These are phyloP conservation scores for Meghimatium bilineatum DNA, from an alignment of 2,888 invertebrate genomes.

Conservation along the genomic window DNA sequence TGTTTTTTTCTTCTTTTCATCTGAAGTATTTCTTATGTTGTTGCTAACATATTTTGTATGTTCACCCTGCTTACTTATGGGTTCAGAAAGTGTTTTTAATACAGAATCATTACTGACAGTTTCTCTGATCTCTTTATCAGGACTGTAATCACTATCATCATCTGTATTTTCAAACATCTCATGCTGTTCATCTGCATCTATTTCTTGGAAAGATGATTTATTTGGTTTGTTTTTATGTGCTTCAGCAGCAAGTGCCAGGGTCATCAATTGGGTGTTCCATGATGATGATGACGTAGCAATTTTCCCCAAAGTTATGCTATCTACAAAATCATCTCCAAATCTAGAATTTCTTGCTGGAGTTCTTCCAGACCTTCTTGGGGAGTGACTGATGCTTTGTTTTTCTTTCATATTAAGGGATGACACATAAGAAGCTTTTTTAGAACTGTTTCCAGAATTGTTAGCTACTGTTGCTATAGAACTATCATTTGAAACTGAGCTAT, in stretches of 20 bases:
- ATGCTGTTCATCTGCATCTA: background rate
- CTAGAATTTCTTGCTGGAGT: slow-evolving; percentile 43
- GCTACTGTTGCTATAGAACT: slow-evolving; percentile 1
- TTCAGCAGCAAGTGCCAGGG: slow-evolving; percentile 49
- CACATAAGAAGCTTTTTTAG: background rate
- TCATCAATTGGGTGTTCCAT: slow-evolving; percentile 48
- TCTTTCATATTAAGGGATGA: background rate
- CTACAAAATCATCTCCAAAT: slow-evolving; percentile 47
- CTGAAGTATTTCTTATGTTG: background rate
- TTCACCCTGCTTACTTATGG: background rate
- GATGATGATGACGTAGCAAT: slow-evolving; percentile 28
- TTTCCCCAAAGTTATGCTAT: slow-evolving; percentile 45
- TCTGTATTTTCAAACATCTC: background rate
- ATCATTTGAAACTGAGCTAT: background rate
- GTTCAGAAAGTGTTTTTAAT: background rate
- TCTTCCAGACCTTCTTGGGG: slow-evolving; percentile 37
- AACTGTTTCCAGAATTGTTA: background rate
- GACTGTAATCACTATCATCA: slow-evolving; percentile 12
- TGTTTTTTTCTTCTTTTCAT: slow-evolving; percentile 19
- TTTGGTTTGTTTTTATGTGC: slow-evolving; percentile 40
- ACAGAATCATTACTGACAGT: background rate
- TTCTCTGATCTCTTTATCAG: background rate
- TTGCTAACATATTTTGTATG: background rate
- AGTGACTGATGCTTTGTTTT: slow-evolving; percentile 3
- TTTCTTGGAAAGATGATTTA: background rate